These are phyloP conservation scores for Cryptops parisi DNA, from an alignment of 2,888 invertebrate genomes.

Conservation along the genomic window DNA sequence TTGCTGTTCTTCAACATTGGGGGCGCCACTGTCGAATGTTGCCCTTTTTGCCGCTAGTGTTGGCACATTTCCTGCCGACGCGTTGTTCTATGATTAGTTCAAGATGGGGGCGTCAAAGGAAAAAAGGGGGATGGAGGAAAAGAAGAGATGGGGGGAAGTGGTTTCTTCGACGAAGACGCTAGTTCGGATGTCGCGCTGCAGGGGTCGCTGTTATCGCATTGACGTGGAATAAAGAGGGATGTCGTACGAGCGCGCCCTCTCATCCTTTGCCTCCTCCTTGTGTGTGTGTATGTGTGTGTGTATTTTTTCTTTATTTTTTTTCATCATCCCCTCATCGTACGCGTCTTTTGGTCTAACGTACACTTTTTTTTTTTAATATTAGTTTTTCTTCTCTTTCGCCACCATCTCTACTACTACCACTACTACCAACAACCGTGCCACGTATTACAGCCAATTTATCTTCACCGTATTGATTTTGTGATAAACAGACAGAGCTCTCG, in stretches of 20 bases:
- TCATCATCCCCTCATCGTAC: not conserved
- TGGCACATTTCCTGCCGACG: not conserved
- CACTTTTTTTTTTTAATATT: not conserved
- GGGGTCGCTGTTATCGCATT: conserved; percentile 8
- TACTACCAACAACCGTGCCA: not conserved
- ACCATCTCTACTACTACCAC: not conserved
- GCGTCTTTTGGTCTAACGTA: not conserved
- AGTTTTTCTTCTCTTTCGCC: too few relatives aligned
- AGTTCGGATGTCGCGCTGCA: conserved; percentile 6
- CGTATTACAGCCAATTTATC: conserved; percentile 10
- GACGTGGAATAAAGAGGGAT: conserved; percentile 3
- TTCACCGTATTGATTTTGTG: conserved; percentile 6
- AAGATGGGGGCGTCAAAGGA: not conserved
- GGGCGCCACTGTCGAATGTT: too few relatives aligned
- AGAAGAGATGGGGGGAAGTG: too few relatives aligned
- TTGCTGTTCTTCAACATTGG: too few relatives aligned
- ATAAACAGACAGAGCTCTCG: conserved; percentile 2
- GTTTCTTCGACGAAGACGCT: conserved; percentile 5
- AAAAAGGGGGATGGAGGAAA: too few relatives aligned
- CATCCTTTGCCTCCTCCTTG: not conserved
- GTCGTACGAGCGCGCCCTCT: not conserved
- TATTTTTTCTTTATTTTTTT: not conserved
- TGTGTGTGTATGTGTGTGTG: too few relatives aligned
- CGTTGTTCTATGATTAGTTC: not conserved
- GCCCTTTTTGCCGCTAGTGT: too few relatives aligned